These are phyloP conservation scores for Dasypolia templi DNA, from an alignment of 2,888 invertebrate species.

Conservation along the genomic window DNA sequence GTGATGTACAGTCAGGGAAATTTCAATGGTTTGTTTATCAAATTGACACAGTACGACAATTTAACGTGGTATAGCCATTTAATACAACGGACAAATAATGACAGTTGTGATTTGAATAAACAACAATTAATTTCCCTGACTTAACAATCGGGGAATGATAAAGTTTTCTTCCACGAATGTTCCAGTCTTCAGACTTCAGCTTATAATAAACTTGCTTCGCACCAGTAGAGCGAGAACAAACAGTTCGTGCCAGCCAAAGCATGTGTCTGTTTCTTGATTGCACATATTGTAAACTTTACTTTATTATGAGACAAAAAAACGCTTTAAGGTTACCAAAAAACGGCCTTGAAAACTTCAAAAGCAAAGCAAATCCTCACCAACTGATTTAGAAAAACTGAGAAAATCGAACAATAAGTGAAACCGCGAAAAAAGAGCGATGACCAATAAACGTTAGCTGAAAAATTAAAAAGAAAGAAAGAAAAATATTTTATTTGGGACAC, in stretches of 20 bases:
- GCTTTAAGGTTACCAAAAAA: neutral
- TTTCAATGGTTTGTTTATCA: too few species aligned
- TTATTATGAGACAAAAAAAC: neutral
- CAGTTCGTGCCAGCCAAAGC: neutral
- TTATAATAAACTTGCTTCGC: conserved; percentile 10
- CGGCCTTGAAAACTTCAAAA: neutral
- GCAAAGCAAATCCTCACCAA: neutral
- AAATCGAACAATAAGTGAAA: conserved; percentile 2
- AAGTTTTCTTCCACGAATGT: conserved; percentile 19
- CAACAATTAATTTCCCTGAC: too few species aligned
- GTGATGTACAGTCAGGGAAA: too few species aligned
- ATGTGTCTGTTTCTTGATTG: neutral
- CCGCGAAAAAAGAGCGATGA: neutral
- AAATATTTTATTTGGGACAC: too few species aligned
- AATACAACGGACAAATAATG: too few species aligned
- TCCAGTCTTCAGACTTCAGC: neutral
- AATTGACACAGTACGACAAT: neutral
- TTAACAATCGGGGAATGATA: conserved; percentile 2
- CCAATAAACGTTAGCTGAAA: neutral
- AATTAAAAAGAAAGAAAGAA: too few species aligned
- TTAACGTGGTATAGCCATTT: neutral
- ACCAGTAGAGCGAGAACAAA: neutral
- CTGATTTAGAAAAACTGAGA: neutral
- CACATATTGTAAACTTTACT: neutral
- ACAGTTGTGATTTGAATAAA: too few species aligned